Percentiles rank a stretch among this genome's conserved stretches.
Evolutionary conservation across 2,113 vertebrate species (phyloP).

Genomic region (Pseudopodoces humilis): DNA sequence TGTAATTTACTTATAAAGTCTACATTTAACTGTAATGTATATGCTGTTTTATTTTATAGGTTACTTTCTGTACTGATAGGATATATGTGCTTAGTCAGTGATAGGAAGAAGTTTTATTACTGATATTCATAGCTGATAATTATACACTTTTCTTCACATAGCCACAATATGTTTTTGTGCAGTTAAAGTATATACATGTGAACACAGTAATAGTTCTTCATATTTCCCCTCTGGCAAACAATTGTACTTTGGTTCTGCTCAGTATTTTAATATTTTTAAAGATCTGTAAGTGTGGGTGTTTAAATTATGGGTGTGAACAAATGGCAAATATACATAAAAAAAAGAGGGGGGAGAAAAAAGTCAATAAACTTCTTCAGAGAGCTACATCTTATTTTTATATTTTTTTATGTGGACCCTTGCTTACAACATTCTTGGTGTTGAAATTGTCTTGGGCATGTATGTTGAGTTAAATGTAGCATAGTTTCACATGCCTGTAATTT

Average conservation of each 20-base stretch:
- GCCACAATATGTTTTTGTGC: background rate
- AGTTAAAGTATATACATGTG: background rate
- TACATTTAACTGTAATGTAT: background rate
- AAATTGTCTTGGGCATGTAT: background rate
- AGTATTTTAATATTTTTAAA: background rate
- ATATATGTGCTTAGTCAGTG: background rate
- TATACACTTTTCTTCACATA: background rate
- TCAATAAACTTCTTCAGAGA: background rate
- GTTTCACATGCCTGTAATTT: background rate
- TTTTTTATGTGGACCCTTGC: background rate
- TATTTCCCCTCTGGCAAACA: background rate
- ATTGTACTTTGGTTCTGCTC: background rate
- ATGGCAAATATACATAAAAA: background rate
- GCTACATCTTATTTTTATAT: background rate
- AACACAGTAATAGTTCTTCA: background rate
- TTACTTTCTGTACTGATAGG: background rate
- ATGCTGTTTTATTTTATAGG: background rate
- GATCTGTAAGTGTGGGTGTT: background rate
- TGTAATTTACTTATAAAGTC: background rate
- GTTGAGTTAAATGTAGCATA: background rate
- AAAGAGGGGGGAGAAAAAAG: background rate
- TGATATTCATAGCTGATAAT: background rate
- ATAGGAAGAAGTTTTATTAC: background rate
- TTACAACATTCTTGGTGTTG: background rate
- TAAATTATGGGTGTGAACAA: background rate